phyloP scores from a whole-genome alignment of 2,797 vertebrate genomes.

The Lagorchestes hirsutus region DNA sequence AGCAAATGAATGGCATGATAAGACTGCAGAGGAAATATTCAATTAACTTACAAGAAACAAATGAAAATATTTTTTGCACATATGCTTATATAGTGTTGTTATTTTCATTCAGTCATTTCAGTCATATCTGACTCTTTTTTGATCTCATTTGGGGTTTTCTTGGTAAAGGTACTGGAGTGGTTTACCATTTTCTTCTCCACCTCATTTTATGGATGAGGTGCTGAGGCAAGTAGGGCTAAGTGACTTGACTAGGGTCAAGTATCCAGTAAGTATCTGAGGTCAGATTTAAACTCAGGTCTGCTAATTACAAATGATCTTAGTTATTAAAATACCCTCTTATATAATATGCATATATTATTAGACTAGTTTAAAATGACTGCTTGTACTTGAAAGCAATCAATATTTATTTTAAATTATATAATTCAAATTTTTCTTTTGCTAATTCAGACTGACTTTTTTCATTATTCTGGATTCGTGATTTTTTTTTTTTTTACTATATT shows the following conservation, averaged over 20 bases:
- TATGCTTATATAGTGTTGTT: neutral
- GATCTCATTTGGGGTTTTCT: neutral
- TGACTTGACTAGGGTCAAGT: neutral
- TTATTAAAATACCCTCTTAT: neutral
- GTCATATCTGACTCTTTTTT: neutral
- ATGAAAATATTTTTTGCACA: conserved; percentile 9
- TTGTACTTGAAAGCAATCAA: conserved; percentile 38
- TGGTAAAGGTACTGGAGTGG: neutral
- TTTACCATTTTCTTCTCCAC: neutral
- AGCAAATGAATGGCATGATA: conserved; percentile 24
- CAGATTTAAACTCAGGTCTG: neutral
- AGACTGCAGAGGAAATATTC: conserved; percentile 16
- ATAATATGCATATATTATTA: neutral
- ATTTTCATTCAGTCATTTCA: neutral
- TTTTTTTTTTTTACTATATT: neutral
- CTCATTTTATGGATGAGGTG: conserved; percentile 50
- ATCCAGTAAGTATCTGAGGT: neutral
- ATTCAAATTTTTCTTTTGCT: conserved; percentile 41
- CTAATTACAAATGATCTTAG: neutral
- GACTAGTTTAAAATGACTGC: conserved; percentile 25
- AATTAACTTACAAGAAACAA: conserved; percentile 31
- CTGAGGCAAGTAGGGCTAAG: conserved; percentile 63
- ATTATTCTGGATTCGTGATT: conserved; percentile 30
- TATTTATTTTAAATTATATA: conserved; percentile 33
- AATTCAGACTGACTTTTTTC: neutral